A percentile compares a stretch with the other conserved stretches of the same genome.
Conservation (phyloP, 2,888 invertebrate genomes). For the Trypoxylon attenuatum region DNA sequence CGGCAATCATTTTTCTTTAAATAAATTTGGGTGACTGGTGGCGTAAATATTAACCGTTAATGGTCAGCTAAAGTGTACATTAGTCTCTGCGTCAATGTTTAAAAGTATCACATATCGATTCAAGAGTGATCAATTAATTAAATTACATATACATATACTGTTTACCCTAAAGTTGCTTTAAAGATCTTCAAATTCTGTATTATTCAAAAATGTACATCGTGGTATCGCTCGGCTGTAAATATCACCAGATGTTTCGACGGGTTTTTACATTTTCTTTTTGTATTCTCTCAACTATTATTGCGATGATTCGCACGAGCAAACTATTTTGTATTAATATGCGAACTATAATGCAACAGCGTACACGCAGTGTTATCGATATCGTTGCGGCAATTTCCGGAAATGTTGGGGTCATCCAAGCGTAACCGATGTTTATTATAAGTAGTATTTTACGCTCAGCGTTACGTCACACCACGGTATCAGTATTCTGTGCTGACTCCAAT, state of each 20-base stretch:
- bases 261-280: too few relatives aligned
- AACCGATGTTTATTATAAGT: neutral
- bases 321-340: too few relatives aligned
- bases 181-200: too few relatives aligned
- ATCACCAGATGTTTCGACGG: too few relatives aligned
- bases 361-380: neutral
- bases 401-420: neutral
- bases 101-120: conserved; percentile 31
- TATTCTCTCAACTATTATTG: too few relatives aligned
- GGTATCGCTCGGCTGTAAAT: too few relatives aligned
- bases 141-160: conserved; percentile 24
- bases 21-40: too few relatives aligned
- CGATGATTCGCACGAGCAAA: too few relatives aligned
- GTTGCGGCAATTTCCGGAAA: neutral
- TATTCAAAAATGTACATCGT: too few relatives aligned
- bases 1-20: conserved; percentile 28
- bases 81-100: conserved; percentile 37
- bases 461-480: neutral
- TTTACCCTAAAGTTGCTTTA: too few relatives aligned
- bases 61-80: conserved; percentile 38
- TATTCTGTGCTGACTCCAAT: neutral
- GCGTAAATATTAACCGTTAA: conserved; percentile 24
- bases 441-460: neutral
- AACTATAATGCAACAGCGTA: too few relatives aligned
- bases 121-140: conserved; percentile 11